Evolutionary conservation across 2,797 vertebrate genomes (phyloP), one percentile per base, ranked within the genome.

Genomic region (Scolopax bukidnonensis): DNA sequence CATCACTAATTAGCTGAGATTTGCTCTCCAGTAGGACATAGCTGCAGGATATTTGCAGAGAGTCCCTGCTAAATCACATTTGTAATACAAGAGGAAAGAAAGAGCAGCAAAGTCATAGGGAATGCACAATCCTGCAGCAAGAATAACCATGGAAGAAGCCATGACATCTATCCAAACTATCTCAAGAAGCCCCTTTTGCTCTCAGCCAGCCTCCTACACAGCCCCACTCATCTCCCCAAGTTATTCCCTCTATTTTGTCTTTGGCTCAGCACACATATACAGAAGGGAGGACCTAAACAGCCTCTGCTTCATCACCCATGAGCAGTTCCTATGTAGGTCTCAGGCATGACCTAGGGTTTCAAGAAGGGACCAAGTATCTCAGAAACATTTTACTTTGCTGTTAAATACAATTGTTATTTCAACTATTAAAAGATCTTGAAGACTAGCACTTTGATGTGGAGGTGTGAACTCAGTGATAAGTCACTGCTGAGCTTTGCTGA

Each of bases 1-100:
- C 88, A 33, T 38, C n/a, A 50, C n/a, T 87, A 61, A 81, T 80
- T 57, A 87, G 61, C 64, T 61, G 48, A 50, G 84, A 91, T 93
- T 89, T 87, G 27, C 73, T 71, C 76, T 91, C 47, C 78, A 45
- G 53, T 48, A 71, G 69, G 88, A 85, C 23, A 10, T 12, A 36
- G 71, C 78, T 78, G 71, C 38, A 87, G 78, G 84, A 23, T 78
- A 87, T 89, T 91, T 94, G 78, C 83, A 53, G 60, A 85, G 60
- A 76, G 67, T 15, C n/a, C 70, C 77, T 93, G 67, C 60, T 85
- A 73, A 60, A 89, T 47, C 68, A n/a, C 74, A 63, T 53, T 82
- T 63, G 54, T 54, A 56, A 85, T 33, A 87, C n/a, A 77, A 71
- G 24, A 63, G 40, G 45, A 60, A 87, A 87, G 70, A 40, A 48